Evolutionary conservation across 2,888 invertebrate genomes (phyloP).

Genomic region (Drosophila macrospina): DNA sequence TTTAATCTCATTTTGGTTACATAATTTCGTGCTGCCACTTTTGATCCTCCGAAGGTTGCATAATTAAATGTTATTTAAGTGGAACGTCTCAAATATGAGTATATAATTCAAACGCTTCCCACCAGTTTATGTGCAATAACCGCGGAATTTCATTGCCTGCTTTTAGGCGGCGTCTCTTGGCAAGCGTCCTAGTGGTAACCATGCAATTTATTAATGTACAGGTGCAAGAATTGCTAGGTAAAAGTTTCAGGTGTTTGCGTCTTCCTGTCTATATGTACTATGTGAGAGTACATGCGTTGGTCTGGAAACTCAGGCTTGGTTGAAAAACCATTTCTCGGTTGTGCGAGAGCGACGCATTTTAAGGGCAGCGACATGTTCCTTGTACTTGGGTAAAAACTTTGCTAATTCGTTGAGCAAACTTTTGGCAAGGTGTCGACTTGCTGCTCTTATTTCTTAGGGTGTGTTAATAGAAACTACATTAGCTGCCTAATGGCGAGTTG

Average conservation of each 20-base stretch:
- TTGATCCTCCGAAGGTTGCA: slow-evolving; percentile 12
- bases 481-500: slow-evolving; percentile 43
- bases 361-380: slow-evolving; percentile 39
- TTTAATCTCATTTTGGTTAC: neutral
- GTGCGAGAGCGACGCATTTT: slow-evolving; percentile 32
- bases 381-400: slow-evolving; percentile 59
- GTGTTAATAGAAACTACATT: slow-evolving; percentile 63
- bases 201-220: slow-evolving; percentile 74
- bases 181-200: slow-evolving; percentile 15
- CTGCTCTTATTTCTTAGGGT: slow-evolving; percentile 1
- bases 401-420: slow-evolving; percentile 67
- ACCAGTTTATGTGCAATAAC: slow-evolving; percentile 34
- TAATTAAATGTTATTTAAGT: slow-evolving; percentile 35
- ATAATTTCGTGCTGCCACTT: neutral
- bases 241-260: slow-evolving; percentile 43
- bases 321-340: slow-evolving; percentile 41
- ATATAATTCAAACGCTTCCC: neutral
- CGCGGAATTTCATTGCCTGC: slow-evolving; percentile 62
- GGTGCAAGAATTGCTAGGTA: slow-evolving; percentile 26
- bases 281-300: slow-evolving; percentile 1
- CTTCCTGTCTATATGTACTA: neutral
- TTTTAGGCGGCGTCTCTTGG: slow-evolving; percentile 34
- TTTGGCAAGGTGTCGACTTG: slow-evolving; percentile 51
- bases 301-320: slow-evolving; percentile 17
- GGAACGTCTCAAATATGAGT: slow-evolving; percentile 19